A percentile compares a stretch with the other conserved stretches of the same genome.
Conservation (phyloP, 1,140 invertebrate species). For the Planococcus citri region DNA sequence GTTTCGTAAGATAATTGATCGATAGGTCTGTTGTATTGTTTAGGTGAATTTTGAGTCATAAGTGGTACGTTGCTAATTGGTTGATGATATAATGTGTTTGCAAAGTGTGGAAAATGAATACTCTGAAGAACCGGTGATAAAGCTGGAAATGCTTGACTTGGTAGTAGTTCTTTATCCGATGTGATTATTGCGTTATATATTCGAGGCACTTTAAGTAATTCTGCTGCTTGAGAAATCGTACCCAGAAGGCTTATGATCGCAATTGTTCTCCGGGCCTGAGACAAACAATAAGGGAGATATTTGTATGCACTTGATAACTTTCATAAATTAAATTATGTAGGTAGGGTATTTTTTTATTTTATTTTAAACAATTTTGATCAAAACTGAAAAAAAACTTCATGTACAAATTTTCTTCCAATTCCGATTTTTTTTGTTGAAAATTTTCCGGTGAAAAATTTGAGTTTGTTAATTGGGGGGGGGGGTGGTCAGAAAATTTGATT, state of each 20-base stretch:
- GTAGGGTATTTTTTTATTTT: too few species aligned
- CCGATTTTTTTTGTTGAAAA: too few species aligned
- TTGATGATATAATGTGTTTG: not conserved
- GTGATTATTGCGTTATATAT: conserved; percentile 64
- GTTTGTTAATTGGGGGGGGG: too few species aligned
- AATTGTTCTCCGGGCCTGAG: not conserved
- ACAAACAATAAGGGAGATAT: not conserved
- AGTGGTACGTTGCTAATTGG: not conserved
- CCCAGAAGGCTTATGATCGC: not conserved
- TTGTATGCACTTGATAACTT: too few species aligned
- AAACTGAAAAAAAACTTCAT: too few species aligned
- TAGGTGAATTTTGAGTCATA: not conserved
- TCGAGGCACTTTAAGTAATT: conserved; percentile 44
- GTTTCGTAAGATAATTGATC: not conserved
- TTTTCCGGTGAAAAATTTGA: too few species aligned
- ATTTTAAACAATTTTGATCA: too few species aligned
- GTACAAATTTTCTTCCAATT: too few species aligned
- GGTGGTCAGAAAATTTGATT: too few species aligned
- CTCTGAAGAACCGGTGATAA: conserved; percentile 32
- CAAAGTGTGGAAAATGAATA: conserved; percentile 1
- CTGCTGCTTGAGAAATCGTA: conserved; percentile 27
- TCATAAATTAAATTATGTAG: too few species aligned
- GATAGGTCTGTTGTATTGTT: not conserved
- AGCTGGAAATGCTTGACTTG: conserved; percentile 52
- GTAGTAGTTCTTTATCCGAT: conserved; percentile 54